These are phyloP conservation scores for Mythimna lalbum DNA, from an alignment of 2,888 invertebrate genomes.

Conservation along the genomic window DNA sequence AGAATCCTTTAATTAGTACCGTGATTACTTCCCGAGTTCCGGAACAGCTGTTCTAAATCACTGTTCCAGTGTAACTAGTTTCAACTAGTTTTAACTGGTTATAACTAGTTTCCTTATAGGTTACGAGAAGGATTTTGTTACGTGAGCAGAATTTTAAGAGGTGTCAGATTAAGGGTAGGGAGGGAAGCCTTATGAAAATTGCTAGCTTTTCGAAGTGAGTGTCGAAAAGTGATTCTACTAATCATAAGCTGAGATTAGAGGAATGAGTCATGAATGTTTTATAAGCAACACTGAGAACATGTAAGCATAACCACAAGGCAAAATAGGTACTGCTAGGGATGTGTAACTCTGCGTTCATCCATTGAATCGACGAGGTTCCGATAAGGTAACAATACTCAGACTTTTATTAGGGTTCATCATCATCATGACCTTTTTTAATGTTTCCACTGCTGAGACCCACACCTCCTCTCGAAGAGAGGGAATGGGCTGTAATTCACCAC, in stretches of 20 bases:
- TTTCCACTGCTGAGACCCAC: too few species aligned
- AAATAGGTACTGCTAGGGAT: too few species aligned
- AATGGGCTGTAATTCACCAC: too few species aligned
- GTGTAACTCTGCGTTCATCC: too few species aligned
- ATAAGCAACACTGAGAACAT: too few species aligned
- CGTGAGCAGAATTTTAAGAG: slow-evolving; percentile 12
- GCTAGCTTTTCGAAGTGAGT: too few species aligned
- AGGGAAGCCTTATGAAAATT: slow-evolving; percentile 24
- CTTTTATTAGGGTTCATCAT: too few species aligned
- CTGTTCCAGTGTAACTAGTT: slow-evolving; percentile 17
- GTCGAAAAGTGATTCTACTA: not conserved
- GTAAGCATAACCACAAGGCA: too few species aligned
- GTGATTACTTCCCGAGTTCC: slow-evolving; percentile 25
- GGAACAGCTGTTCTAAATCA: slow-evolving; percentile 49
- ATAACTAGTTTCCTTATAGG: slow-evolving; percentile 39
- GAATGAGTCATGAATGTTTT: not conserved
- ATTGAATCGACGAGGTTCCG: too few species aligned
- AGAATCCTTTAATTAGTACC: slow-evolving; percentile 30
- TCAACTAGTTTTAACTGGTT: slow-evolving; percentile 25
- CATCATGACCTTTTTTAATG: too few species aligned
- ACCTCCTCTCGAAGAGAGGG: too few species aligned
- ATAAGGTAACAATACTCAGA: too few species aligned
- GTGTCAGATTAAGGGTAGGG: slow-evolving; percentile 14
- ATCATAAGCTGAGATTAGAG: not conserved
- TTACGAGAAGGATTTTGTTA: slow-evolving; percentile 27